Conservation (phyloP, 2,888 invertebrate species). For the Agrochola macilenta region DNA sequence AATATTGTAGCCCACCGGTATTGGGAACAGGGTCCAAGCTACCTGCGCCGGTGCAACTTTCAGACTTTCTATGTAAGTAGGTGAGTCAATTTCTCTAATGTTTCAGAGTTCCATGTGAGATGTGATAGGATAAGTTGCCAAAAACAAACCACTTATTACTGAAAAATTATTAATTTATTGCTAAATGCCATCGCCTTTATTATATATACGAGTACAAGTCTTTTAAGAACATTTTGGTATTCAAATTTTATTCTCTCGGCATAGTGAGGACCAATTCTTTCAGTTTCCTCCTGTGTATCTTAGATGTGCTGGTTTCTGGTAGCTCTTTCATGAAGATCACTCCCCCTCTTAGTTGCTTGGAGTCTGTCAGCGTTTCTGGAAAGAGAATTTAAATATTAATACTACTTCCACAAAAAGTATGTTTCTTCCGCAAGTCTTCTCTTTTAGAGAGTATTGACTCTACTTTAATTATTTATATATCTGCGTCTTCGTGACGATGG, state of each 20-base stretch:
- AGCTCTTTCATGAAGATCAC: constrained; percentile 62
- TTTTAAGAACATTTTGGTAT: too few species aligned
- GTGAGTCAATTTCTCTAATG: too few species aligned
- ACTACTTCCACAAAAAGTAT: not conserved
- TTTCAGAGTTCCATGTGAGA: too few species aligned
- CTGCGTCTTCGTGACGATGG: not conserved
- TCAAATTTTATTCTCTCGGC: constrained; percentile 30
- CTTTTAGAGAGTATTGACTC: not conserved
- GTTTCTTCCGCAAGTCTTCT: not conserved
- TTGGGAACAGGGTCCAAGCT: too few species aligned
- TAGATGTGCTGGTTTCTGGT: constrained; percentile 70
- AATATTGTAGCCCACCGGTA: too few species aligned
- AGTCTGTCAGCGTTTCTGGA: constrained; percentile 63
- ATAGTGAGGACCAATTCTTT: constrained; percentile 52
- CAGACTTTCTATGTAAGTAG: too few species aligned
- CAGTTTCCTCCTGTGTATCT: constrained; percentile 69
- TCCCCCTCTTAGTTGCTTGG: constrained; percentile 68
- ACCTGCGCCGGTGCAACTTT: too few species aligned
- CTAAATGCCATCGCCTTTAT: too few species aligned
- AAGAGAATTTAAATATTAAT: not conserved
- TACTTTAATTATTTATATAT: not conserved
- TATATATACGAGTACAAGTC: too few species aligned
- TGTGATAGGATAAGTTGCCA: too few species aligned
- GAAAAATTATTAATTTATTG: too few species aligned
- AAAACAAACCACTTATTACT: too few species aligned